Conservation (phyloP, 2,888 invertebrate species). For the Platycheirus rosarum region DNA sequence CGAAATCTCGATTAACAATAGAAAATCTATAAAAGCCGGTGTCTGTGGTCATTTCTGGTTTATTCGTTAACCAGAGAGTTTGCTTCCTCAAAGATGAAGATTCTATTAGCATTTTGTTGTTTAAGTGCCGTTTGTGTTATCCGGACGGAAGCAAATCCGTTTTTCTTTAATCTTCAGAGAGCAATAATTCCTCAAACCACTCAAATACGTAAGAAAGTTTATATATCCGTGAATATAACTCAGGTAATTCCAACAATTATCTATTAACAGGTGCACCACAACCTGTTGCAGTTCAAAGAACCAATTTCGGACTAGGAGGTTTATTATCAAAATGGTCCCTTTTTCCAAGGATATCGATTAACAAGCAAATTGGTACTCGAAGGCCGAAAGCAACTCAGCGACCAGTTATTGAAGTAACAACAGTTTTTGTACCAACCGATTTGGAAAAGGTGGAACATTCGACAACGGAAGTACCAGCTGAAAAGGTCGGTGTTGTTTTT, state of each 20-base stretch:
- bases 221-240: not conserved
- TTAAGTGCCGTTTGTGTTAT: conserved; percentile 43
- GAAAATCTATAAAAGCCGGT: conserved; percentile 65
- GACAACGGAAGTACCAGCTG: conserved; percentile 20
- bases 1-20: not conserved
- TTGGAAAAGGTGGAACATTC: conserved; percentile 32
- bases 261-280: conserved; percentile 13
- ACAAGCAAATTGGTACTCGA: conserved; percentile 16
- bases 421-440: conserved; percentile 19
- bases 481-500: conserved; percentile 8
- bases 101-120: conserved; percentile 47
- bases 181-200: conserved; percentile 31
- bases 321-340: conserved; percentile 46
- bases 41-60: conserved; percentile 59
- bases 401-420: conserved; percentile 41
- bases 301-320: conserved; percentile 15
- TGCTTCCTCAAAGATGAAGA: conserved; percentile 59
- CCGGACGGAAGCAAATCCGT: conserved; percentile 49
- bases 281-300: not conserved
- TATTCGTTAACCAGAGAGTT: conserved; percentile 60
- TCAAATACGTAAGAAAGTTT: conserved; percentile 29
- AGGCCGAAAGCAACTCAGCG: conserved; percentile 48
- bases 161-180: conserved; percentile 53
- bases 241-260: no score
- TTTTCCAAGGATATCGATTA: conserved; percentile 1